Conservation (phyloP, 2,113 vertebrate genomes). For the Rhabdornis inornatus region DNA sequence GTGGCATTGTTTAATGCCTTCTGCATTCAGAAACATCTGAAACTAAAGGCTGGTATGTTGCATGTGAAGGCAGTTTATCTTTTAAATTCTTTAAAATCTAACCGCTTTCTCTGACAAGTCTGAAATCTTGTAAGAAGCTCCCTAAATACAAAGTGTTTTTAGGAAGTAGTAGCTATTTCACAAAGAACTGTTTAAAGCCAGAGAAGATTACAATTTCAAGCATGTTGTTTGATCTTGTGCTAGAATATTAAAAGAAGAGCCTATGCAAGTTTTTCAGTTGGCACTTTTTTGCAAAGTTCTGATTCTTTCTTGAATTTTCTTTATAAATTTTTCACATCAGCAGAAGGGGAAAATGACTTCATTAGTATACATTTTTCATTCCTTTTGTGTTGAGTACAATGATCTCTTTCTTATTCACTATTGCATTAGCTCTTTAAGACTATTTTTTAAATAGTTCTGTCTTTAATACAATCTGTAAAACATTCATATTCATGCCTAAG, state of each 20-base stretch:
- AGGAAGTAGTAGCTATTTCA: background rate
- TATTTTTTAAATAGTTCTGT: background rate
- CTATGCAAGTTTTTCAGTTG: background rate
- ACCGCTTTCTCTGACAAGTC: background rate
- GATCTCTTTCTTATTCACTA: background rate
- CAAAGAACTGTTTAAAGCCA: background rate
- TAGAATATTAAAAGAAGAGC: background rate
- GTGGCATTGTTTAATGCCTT: background rate
- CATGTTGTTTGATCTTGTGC: background rate
- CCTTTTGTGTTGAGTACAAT: background rate
- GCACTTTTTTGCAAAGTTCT: background rate
- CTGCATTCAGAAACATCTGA: background rate
- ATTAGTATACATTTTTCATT: background rate
- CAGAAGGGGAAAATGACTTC: background rate
- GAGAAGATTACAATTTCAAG: background rate
- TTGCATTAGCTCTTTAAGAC: background rate
- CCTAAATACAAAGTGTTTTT: background rate
- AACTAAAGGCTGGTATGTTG: background rate
- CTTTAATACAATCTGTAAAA: background rate
- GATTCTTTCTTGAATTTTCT: background rate
- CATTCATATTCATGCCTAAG: background rate
- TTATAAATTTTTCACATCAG: background rate
- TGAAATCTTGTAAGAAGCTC: background rate
- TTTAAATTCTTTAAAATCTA: background rate
- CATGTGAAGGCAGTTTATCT: background rate